Percentiles rank a stretch among this genome's conserved stretches.
Evolutionary conservation across 2,797 vertebrate genomes (phyloP).

Genomic region (Liparis tanakae): DNA sequence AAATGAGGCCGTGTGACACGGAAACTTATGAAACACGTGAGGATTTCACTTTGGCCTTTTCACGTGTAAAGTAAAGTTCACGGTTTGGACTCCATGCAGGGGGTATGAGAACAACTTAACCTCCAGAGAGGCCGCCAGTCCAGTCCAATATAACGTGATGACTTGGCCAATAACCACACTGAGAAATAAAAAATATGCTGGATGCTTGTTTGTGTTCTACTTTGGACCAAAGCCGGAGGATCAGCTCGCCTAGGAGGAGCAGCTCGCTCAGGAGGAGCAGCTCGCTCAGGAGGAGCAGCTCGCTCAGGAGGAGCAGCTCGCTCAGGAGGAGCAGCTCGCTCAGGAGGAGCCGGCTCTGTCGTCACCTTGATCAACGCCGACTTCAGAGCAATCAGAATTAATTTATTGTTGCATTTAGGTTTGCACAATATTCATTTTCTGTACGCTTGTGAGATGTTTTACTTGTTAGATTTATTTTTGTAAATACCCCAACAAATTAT

Average conservation of each 20-base stretch:
- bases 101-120: constrained; percentile 66
- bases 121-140: constrained; percentile 70
- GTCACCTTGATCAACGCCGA: constrained; percentile 40
- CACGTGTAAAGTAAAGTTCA: constrained; percentile 57
- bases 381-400: constrained; percentile 10
- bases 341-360: constrained; percentile 25
- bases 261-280: neutral
- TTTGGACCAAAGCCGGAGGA: constrained; percentile 41
- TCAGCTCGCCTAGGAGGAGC: constrained; percentile 3
- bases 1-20: constrained; percentile 67
- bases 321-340: too few relatives aligned
- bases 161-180: constrained; percentile 56
- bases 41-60: constrained; percentile 56
- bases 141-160: constrained; percentile 65
- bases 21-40: constrained; percentile 72
- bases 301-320: constrained; percentile 2
- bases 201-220: constrained; percentile 53
- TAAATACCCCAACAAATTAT: neutral
- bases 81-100: constrained; percentile 32
- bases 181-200: constrained; percentile 49
- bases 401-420: neutral
- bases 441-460: neutral
- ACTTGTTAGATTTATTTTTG: neutral
- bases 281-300: constrained; percentile 34
- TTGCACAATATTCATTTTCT: neutral